Evolutionary conservation across 1,140 invertebrate genomes (phyloP).

Genomic region (Copidosoma floridanum): DNA sequence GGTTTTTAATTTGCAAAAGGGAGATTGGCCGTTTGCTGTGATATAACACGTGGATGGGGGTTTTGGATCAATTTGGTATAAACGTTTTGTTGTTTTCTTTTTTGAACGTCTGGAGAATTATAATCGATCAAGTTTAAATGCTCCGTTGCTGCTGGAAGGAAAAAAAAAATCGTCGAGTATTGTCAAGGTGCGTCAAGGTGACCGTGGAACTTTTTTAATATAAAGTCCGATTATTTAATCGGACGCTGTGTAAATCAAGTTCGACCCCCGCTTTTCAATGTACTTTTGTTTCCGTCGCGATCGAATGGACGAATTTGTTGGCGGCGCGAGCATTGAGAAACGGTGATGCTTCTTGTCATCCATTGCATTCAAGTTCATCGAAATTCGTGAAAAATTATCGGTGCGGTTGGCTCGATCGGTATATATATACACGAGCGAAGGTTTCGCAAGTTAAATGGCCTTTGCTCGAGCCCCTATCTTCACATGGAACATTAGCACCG

Average conservation of each 20-base stretch:
- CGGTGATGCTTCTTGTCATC: constrained; percentile 2
- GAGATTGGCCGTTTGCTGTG: constrained; percentile 22
- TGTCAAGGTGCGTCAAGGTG: constrained; percentile 29
- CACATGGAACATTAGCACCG: too few species aligned
- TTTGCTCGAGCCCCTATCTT: too few species aligned
- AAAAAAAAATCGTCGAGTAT: constrained; percentile 9
- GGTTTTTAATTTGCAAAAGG: background rate
- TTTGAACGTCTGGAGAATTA: background rate
- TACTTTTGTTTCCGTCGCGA: too few species aligned
- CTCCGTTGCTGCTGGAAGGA: background rate
- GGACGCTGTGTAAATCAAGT: constrained; percentile 18
- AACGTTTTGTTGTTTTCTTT: too few species aligned
- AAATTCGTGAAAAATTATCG: constrained; percentile 13
- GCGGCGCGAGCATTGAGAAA: background rate
- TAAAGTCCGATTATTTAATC: background rate
- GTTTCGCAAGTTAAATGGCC: too few species aligned
- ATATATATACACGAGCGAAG: too few species aligned
- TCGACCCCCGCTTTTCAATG: constrained; percentile 11
- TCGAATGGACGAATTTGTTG: too few species aligned
- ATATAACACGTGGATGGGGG: too few species aligned
- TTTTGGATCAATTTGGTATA: too few species aligned
- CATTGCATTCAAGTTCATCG: background rate
- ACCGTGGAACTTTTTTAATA: constrained; percentile 2
- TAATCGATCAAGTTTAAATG: background rate
- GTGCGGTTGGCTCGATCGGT: too few species aligned